Base-by-base conservation (phyloP, 2,797 vertebrate genomes). In the Thalassophryne amazonica region DNA sequence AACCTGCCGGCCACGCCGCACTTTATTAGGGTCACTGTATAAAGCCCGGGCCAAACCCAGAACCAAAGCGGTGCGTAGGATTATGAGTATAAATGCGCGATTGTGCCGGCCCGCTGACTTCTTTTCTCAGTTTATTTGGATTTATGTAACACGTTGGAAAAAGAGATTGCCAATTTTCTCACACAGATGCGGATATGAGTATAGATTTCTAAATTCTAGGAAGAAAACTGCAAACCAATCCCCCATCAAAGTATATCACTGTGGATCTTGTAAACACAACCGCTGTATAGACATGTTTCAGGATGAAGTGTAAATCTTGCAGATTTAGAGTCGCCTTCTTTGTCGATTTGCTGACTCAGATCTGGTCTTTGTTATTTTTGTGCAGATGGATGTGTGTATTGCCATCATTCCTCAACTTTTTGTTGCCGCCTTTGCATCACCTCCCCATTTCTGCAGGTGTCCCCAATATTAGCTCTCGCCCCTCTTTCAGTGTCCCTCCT, bases 11-110 rank as follows among this genome's bases (percentile, higher is more conserved):
- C 91, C 91, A 91, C 88, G 88, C 81, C 77, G 56, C 88, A 89
- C 88, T 94, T 94, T 92, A 94, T 92, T 92, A 93, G 89, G 92
- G 93, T 94, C 92, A 93, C 86, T 92, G 89, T 87, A 91, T 90
- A 89, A 93, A 84, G 91, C 88, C 89, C 84, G 86, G 80, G 77
- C 76, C 74, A 80, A 85, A 72, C 62, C 85, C 55, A 70, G 65
- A 86, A 18, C 63, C 88, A 90, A 86, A 89, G 47, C 47, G 60
- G 59, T 73, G 20, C 49, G 28, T 63, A 38, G 40, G 23, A 69
- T 84, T 79, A 86, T 86, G 81, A 86, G 73, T 81, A 82, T 80
- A 71, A 67, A 86, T 83, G 80, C 67, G 59, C 46, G 51, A 78
- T 73, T 67, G 78, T 83, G 71, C 57, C 61, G 66, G 54, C 36